Percentiles rank a stretch among this genome's conserved stretches.
Conservation (phyloP, 2,113 vertebrate genomes). For the Rhineura floridana region DNA sequence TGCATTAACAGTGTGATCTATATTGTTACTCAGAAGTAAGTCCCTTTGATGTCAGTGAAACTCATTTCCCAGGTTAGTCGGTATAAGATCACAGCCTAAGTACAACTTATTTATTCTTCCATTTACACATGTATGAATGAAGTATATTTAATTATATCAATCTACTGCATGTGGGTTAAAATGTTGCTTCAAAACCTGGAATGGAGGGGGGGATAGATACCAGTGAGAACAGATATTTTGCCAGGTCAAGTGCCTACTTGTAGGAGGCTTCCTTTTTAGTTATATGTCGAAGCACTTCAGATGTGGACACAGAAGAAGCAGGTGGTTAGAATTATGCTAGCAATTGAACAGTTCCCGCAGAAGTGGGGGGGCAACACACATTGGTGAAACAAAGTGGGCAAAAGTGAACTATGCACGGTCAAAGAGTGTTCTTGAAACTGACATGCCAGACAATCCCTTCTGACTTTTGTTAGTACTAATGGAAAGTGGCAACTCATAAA, state of each 20-base stretch:
- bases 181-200: accelerated
- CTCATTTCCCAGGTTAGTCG: too few relatives aligned
- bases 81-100: too few relatives aligned
- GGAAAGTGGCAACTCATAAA: constrained; percentile 69
- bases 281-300: constrained; percentile 13
- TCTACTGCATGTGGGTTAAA: background rate
- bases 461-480: constrained; percentile 68
- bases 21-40: too few relatives aligned
- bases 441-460: constrained; percentile 48
- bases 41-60: too few relatives aligned
- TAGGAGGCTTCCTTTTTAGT: constrained; percentile 57
- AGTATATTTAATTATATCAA: background rate
- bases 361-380: background rate
- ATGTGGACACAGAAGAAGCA: constrained; percentile 36
- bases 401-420: background rate
- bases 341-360: constrained; percentile 44
- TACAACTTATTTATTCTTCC: background rate
- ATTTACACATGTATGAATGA: background rate
- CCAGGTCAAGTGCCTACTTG: constrained; percentile 27
- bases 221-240: constrained; percentile 16
- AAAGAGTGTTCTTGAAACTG: background rate
- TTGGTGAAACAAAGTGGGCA: background rate
- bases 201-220: background rate
- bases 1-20: too few relatives aligned
- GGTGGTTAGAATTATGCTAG: constrained; percentile 26